Evolutionary conservation across 2,113 vertebrate genomes (phyloP).

Genomic region (Zosterops pallidus): DNA sequence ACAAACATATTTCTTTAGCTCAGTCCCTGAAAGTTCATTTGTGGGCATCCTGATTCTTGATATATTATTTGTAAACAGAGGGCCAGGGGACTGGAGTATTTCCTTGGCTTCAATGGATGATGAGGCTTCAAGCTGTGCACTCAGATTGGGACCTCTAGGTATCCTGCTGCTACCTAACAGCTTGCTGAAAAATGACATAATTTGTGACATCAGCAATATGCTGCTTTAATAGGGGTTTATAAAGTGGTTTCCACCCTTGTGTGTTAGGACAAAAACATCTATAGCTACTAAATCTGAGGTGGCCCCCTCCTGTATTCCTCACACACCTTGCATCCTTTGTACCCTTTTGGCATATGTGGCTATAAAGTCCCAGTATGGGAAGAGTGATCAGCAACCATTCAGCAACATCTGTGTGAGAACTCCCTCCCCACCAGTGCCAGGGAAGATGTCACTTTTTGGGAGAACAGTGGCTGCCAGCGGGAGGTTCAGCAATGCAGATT

Average conservation of each 20-base stretch:
- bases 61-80: slow-evolving; percentile 64
- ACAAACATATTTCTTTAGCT: background rate
- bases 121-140: slow-evolving; percentile 62
- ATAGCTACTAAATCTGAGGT: background rate
- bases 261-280: background rate
- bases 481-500: slow-evolving; percentile 59
- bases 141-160: slow-evolving; percentile 57
- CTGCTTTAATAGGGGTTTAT: slow-evolving; percentile 16
- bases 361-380: background rate
- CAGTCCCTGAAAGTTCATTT: slow-evolving; percentile 32
- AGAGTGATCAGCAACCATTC: background rate
- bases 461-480: background rate
- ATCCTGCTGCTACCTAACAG: slow-evolving; percentile 29
- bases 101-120: slow-evolving; percentile 59
- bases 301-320: background rate
- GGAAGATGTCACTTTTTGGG: slow-evolving; percentile 39
- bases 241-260: background rate
- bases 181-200: slow-evolving; percentile 66
- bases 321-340: background rate
- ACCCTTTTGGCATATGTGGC: background rate
- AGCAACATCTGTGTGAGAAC: background rate
- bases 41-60: slow-evolving; percentile 38
- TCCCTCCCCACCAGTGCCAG: background rate
- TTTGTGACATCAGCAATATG: slow-evolving; percentile 64
- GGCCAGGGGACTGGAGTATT: slow-evolving; percentile 33